phyloP scores from a whole-genome alignment of 2,888 invertebrate species.

The Micoletzkya japonica region DNA sequence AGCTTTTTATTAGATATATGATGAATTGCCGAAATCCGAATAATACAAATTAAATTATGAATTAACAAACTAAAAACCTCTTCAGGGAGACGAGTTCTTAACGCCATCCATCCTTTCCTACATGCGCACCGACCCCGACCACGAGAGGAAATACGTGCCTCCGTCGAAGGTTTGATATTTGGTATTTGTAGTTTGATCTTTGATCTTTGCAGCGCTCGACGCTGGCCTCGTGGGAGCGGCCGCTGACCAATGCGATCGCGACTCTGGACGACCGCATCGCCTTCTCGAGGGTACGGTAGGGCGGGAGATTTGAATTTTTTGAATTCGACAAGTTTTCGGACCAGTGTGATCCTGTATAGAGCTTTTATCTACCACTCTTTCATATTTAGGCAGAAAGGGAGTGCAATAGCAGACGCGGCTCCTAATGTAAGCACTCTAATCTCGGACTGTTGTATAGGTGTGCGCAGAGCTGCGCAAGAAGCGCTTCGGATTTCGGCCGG shows the following conservation, averaged over 20 bases:
- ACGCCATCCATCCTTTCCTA: slow-evolving; percentile 16
- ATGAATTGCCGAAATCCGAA: neutral
- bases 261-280: slow-evolving; percentile 54
- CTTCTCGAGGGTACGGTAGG: slow-evolving; percentile 36
- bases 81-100: slow-evolving; percentile 15
- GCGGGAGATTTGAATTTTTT: too few relatives aligned
- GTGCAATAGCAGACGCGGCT: too few relatives aligned
- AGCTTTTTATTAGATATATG: neutral
- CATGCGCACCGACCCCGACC: neutral
- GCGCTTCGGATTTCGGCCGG: slow-evolving; percentile 36
- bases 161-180: neutral
- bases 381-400: too few relatives aligned
- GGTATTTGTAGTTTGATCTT: neutral
- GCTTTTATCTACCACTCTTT: too few relatives aligned
- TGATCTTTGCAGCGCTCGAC: neutral
- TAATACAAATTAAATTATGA: too few relatives aligned
- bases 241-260: slow-evolving; percentile 45
- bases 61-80: too few relatives aligned
- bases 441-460: slow-evolving; percentile 28
- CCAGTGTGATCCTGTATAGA: too few relatives aligned
- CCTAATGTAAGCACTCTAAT: too few relatives aligned
- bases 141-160: neutral
- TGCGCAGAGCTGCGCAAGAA: slow-evolving; percentile 47
- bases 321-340: too few relatives aligned
- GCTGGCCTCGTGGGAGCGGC: slow-evolving; percentile 28